Conservation (phyloP, 1,140 invertebrate genomes). For the Caerostris extrusa region DNA sequence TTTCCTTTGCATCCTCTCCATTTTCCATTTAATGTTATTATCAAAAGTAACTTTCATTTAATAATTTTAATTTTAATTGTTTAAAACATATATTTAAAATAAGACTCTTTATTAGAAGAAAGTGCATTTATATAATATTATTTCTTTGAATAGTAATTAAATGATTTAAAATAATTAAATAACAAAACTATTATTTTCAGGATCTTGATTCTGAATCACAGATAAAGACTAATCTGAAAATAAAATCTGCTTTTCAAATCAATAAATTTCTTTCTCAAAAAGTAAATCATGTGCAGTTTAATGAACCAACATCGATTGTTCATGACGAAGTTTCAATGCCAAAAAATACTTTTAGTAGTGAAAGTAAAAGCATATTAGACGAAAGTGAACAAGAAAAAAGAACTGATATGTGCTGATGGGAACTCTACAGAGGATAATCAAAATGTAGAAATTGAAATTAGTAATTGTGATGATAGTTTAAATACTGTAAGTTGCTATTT, state of each 20-base stretch:
- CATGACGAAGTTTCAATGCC: neutral
- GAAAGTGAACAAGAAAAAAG: neutral
- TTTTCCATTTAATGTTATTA: no score
- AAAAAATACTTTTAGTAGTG: neutral
- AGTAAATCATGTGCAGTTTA: neutral
- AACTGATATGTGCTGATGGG: no score
- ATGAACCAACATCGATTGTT: neutral
- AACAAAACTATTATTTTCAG: neutral
- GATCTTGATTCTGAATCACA: neutral
- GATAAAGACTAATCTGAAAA: neutral
- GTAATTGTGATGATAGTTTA: neutral
- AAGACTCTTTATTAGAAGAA: no score
- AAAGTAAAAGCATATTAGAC: neutral
- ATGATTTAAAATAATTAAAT: no score
- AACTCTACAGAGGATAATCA: neutral
- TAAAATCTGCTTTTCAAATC: neutral
- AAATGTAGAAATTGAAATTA: neutral
- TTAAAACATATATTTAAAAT: no score
- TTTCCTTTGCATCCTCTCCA: no score
- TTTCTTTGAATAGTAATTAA: no score
- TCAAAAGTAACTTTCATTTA: no score
- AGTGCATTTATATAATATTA: no score
- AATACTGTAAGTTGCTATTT: constrained; percentile 14
- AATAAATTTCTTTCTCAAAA: neutral
- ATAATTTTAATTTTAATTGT: no score